Evolutionary conservation across 2,888 invertebrate species (phyloP).

Genomic region (Ommatoiulus sabulosus): DNA sequence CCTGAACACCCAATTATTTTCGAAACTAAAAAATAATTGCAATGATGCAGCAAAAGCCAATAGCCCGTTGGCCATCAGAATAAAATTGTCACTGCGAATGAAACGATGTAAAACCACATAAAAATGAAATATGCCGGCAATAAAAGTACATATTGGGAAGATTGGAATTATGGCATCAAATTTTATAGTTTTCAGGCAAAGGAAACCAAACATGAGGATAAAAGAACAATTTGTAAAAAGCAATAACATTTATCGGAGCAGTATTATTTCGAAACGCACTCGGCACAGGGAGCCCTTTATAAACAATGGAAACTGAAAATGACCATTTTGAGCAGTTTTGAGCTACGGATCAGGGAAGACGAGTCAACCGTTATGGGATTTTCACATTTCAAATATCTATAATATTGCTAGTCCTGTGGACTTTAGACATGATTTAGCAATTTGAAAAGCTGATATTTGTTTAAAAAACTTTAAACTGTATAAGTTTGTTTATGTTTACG

Average conservation of each 20-base stretch:
- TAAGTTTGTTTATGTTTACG: background rate
- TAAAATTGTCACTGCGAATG: constrained; percentile 11
- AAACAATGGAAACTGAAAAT: constrained; percentile 5
- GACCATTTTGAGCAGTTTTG: background rate
- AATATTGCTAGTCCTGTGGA: no score
- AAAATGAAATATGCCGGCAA: constrained; percentile 39
- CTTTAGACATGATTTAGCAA: no score
- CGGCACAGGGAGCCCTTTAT: background rate
- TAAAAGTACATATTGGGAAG: constrained; percentile 41
- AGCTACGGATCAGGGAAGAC: background rate
- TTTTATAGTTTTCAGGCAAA: constrained; percentile 32
- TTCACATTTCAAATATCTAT: background rate
- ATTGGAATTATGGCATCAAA: constrained; percentile 32
- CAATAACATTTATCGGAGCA: constrained; percentile 20
- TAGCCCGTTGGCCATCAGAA: background rate
- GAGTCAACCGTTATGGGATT: background rate
- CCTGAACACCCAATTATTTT: background rate
- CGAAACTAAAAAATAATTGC: background rate
- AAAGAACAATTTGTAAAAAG: constrained; percentile 42
- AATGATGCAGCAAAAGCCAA: background rate
- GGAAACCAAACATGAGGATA: constrained; percentile 19
- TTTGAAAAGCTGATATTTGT: no score
- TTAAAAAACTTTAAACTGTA: background rate
- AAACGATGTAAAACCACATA: constrained; percentile 41
- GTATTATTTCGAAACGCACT: constrained; percentile 12